These are phyloP conservation scores for Aphodius granarius DNA, from an alignment of 2,888 invertebrate species.

Conservation along the genomic window DNA sequence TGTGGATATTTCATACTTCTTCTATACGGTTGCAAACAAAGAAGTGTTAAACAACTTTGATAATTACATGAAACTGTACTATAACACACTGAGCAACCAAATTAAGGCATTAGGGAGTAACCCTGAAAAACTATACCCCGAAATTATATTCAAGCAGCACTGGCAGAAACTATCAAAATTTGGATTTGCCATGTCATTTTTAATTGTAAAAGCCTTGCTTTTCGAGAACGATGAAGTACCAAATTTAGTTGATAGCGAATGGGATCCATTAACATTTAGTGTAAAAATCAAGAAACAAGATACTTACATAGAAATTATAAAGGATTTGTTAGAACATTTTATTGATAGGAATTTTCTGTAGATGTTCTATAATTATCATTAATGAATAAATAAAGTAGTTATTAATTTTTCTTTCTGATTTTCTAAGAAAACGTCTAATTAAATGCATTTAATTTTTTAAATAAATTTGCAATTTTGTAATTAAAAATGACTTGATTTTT, in stretches of 20 bases:
- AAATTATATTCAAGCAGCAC: conserved; percentile 35
- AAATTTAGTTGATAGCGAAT: conserved; percentile 25
- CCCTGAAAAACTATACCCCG: conserved; percentile 41
- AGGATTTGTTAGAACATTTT: not conserved
- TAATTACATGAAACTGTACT: conserved; percentile 42
- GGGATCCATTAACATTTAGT: conserved; percentile 2
- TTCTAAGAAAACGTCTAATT: too few species aligned
- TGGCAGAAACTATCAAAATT: conserved; percentile 37
- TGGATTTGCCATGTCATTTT: conserved; percentile 32
- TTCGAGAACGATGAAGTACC: conserved; percentile 24
- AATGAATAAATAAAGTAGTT: not conserved
- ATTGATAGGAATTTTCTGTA: not conserved
- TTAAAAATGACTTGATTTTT: too few species aligned
- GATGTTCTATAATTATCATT: not conserved
- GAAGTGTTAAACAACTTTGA: conserved; percentile 41
- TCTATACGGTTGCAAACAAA: conserved; percentile 42
- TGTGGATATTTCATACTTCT: conserved; percentile 43
- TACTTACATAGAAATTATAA: conserved; percentile 15
- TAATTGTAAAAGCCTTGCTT: conserved; percentile 29
- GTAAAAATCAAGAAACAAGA: conserved; percentile 14
- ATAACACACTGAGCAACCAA: conserved; percentile 39
- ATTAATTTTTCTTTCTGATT: too few species aligned
- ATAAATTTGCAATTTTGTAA: too few species aligned
- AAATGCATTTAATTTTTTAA: too few species aligned
- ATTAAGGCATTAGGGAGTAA: conserved; percentile 38